Evolutionary conservation across 2,888 invertebrate species (phyloP).

Genomic region (Acleris cristana): DNA sequence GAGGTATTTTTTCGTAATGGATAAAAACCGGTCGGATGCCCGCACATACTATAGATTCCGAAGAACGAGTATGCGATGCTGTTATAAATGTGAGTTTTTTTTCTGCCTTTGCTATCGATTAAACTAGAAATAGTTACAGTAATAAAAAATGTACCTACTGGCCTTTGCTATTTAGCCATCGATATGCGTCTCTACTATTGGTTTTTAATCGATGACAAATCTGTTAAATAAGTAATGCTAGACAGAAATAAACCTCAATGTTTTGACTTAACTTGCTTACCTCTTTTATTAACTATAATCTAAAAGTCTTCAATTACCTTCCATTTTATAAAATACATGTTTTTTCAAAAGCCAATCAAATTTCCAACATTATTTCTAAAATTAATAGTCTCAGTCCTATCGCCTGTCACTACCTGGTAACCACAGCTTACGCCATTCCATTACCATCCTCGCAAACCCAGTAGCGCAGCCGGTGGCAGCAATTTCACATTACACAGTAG

Average conservation of each 20-base stretch:
- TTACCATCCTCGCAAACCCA: slow-evolving; percentile 38
- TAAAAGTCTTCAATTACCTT: too few relatives aligned
- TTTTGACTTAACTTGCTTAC: too few relatives aligned
- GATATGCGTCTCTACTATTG: too few relatives aligned
- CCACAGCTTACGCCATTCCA: slow-evolving; percentile 11
- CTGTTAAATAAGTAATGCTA: too few relatives aligned
- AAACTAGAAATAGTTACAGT: slow-evolving; percentile 13
- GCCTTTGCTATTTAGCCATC: background rate
- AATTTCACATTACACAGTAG: slow-evolving; percentile 53
- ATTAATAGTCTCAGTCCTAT: background rate
- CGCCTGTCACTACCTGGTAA: slow-evolving; percentile 9
- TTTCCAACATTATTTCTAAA: too few relatives aligned
- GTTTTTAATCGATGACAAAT: too few relatives aligned
- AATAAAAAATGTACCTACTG: background rate
- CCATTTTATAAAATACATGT: too few relatives aligned
- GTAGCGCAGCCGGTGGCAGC: slow-evolving; percentile 44
- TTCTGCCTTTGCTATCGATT: slow-evolving; percentile 27
- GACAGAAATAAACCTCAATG: too few relatives aligned
- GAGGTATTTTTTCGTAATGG: slow-evolving; percentile 32
- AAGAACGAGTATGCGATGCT: slow-evolving; percentile 29
- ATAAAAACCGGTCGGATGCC: slow-evolving; percentile 28
- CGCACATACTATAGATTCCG: slow-evolving; percentile 31
- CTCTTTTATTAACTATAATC: too few relatives aligned
- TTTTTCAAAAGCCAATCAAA: too few relatives aligned
- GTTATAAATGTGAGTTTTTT: slow-evolving; percentile 32